Conservation (phyloP, 64 coral and sea anemone species). For the Astreopora myriophthalma region DNA sequence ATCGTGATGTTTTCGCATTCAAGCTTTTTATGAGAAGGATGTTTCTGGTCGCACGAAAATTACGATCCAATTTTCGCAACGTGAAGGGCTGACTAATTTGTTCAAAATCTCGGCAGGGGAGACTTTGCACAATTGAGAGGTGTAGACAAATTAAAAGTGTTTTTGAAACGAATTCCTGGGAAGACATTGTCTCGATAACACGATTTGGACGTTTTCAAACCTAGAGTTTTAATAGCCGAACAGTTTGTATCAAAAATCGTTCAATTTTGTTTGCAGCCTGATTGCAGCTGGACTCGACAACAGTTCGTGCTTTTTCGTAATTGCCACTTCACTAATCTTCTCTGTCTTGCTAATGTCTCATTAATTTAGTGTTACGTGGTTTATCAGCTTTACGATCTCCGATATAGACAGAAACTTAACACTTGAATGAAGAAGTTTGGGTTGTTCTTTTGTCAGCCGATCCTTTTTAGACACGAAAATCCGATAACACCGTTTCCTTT, state of each 20-base stretch:
- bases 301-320: not conserved
- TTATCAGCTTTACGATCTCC: slow-evolving; percentile 34
- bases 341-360: not conserved
- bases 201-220: not conserved
- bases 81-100: slow-evolving; percentile 6
- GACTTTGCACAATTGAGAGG: not conserved
- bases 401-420: slow-evolving; percentile 43
- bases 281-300: too few species aligned
- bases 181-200: not conserved
- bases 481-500: not conserved
- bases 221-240: not conserved
- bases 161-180: not conserved
- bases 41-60: not conserved
- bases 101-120: slow-evolving; percentile 44
- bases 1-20: not conserved
- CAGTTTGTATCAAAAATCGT: not conserved
- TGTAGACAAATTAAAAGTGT: slow-evolving; percentile 15
- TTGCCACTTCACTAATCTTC: not conserved
- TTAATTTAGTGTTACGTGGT: not conserved
- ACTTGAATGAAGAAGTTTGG: slow-evolving; percentile 16
- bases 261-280: too few species aligned
- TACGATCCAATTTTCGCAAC: not conserved
- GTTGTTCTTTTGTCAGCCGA: not conserved
- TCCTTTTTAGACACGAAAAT: slow-evolving; percentile 28
- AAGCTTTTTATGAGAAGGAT: not conserved